Conservation (phyloP, 1,140 invertebrate species). For the Patella vulgata region DNA sequence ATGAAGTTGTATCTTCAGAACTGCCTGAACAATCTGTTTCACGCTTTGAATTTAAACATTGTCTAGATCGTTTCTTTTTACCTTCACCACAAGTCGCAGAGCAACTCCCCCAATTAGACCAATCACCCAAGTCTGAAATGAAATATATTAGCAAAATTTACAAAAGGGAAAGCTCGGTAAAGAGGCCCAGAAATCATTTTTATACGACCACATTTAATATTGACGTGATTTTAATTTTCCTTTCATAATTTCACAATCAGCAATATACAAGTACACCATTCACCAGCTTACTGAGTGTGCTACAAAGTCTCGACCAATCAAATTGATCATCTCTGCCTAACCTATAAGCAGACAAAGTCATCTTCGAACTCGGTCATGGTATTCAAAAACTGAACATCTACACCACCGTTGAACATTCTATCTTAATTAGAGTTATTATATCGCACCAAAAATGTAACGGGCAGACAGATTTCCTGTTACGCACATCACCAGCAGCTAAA, state of each 20-base stretch:
- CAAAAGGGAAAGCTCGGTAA: neutral
- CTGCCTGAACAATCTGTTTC: neutral
- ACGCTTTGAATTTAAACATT: neutral
- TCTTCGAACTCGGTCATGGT: neutral
- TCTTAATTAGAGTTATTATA: too few species aligned
- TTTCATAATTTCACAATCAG: neutral
- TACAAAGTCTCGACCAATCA: too few species aligned
- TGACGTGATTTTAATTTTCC: neutral
- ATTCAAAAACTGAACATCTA: too few species aligned
- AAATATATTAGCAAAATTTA: neutral
- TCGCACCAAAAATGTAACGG: too few species aligned
- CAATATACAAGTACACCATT: neutral
- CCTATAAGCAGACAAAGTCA: neutral
- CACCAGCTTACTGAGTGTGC: neutral
- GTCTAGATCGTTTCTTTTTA: neutral
- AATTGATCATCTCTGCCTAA: too few species aligned
- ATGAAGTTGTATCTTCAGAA: neutral
- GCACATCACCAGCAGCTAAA: too few species aligned
- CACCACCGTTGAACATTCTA: too few species aligned
- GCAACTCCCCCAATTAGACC: neutral
- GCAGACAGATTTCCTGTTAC: too few species aligned
- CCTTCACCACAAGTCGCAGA: constrained; percentile 1
- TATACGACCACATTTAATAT: neutral
- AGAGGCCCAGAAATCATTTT: neutral
- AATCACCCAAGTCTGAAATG: neutral